Base-by-base conservation (phyloP, 1,140 invertebrate species). In the Lucilia sericata region DNA sequence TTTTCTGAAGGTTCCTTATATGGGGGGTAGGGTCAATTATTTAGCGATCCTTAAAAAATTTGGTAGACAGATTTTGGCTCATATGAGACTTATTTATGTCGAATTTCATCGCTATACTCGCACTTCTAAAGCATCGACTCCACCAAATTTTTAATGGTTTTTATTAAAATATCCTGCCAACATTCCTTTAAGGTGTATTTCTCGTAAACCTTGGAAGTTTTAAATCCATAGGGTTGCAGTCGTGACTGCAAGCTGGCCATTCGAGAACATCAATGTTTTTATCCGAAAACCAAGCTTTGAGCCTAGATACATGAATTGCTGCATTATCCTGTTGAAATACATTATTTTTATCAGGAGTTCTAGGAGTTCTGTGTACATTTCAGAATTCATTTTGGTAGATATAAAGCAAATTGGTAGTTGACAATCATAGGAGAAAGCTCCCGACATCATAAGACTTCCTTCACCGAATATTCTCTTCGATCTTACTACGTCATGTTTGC, bases 181-280 rank as follows among this genome's bases (percentile, higher is more conserved):
- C 9, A 82, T 55, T 51, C 21, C 42, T 34, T 36, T 25, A 85
- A 78, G n/a, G 82, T 70, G 10, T 36, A 25, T 36, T 83, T 55
- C 4, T 70, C 74, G 81, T 85, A 85, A 75, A 85, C 74, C 5
- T 34, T 17, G 13, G 76, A 13, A 19, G 55, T 74, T 14, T 85
- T 70, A 21, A 83, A 47, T 80, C 85, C 82, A 86, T 13, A 85
- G 86, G 84, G 82, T 87, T 86, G 25, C 86, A 74, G 55, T 85
- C 83, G 5, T 85, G 55, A 21, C 42, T 51, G 30, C 84, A 51
- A 21, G 85, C 36, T 51, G 85, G 83, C 82, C 85, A 85, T 25
- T n/a, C 25, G n/a, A 74, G 65, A 14, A 19, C 34, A 75, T 85
- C 76, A 25, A 85, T 82, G 47, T 49, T 12, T 49, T 49, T 49